Conservation (phyloP, 2,888 invertebrate genomes). For the Ptilodon capucinus region DNA sequence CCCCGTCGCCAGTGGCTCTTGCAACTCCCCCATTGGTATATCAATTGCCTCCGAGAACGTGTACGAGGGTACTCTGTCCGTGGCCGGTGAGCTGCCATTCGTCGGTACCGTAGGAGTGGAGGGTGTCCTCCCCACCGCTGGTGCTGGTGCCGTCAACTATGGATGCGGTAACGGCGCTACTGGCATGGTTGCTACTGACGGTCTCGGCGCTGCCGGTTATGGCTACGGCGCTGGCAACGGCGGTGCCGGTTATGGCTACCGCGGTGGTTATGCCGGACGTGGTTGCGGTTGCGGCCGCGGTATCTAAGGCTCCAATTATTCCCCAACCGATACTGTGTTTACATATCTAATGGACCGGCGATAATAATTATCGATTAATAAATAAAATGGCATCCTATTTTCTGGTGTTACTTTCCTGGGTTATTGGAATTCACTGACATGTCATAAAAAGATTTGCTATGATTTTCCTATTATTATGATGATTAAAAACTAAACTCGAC, state of each 20-base stretch:
- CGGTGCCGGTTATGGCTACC: neutral
- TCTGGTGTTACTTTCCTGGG: no score
- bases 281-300: neutral
- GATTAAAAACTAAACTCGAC: no score
- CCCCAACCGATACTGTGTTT: no score
- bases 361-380: no score
- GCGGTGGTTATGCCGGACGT: neutral
- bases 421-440: no score
- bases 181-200: constrained; percentile 1
- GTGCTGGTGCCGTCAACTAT: constrained; percentile 33
- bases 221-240: neutral
- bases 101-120: constrained; percentile 37
- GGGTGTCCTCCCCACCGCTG: constrained; percentile 36
- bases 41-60: constrained; percentile 17
- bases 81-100: constrained; percentile 32
- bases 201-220: neutral
- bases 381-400: no score
- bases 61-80: constrained; percentile 5
- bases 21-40: constrained; percentile 25
- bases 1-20: constrained; percentile 19
- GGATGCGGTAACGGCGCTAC: constrained; percentile 2
- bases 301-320: no score
- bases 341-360: no score
- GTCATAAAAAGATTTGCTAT: no score
- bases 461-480: no score